Percentiles rank a stretch among this genome's conserved stretches.
These are phyloP conservation scores for Numida meleagris DNA, from an alignment of 2,113 vertebrate species.

Conservation along the genomic window DNA sequence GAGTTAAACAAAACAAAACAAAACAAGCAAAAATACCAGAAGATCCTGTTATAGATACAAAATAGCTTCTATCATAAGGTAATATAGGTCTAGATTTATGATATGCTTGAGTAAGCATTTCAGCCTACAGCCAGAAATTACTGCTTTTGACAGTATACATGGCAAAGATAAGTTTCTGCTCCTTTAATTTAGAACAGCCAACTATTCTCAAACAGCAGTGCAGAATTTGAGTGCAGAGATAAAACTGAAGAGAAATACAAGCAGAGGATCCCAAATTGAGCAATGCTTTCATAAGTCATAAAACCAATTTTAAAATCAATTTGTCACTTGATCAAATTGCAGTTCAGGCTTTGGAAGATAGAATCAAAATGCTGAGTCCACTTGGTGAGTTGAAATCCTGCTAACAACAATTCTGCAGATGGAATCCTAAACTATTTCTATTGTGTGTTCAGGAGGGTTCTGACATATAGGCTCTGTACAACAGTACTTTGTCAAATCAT, in stretches of 20 bases:
- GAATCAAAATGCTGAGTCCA: background rate
- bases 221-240: background rate
- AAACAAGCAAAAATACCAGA: background rate
- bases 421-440: background rate
- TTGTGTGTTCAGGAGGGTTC: background rate
- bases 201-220: background rate
- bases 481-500: background rate
- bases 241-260: background rate
- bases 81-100: background rate
- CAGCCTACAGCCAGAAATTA: background rate
- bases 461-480: background rate
- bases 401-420: background rate
- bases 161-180: background rate
- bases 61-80: background rate
- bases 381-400: background rate
- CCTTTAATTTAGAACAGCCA: background rate
- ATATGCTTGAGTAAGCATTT: background rate
- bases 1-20: background rate
- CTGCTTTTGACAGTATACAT: background rate
- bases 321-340: conserved; percentile 29
- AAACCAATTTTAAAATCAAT: conserved; percentile 25
- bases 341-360: background rate
- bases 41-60: background rate
- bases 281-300: conserved; percentile 11
- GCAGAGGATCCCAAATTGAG: background rate